Conservation (phyloP, 1,140 invertebrate genomes). For the Pectinophora gossypiella region DNA sequence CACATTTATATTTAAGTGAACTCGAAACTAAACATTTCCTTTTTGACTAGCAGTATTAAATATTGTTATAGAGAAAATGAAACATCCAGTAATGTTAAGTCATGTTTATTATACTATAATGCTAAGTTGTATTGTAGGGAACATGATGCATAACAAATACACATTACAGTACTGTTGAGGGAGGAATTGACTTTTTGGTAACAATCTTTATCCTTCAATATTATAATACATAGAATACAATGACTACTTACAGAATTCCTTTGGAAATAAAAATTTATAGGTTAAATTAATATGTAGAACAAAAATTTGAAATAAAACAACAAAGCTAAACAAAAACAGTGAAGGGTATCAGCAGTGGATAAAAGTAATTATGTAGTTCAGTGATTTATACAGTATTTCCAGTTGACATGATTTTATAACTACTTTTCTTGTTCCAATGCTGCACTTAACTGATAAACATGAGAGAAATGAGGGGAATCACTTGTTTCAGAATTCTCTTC, state of each 20-base stretch:
- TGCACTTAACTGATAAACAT: too few species aligned
- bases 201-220: conserved; percentile 23
- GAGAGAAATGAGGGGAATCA: too few species aligned
- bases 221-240: conserved; percentile 15
- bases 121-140: conserved; percentile 60
- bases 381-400: not conserved
- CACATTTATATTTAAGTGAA: too few species aligned
- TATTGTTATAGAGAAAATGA: too few species aligned
- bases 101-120: conserved; percentile 64
- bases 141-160: conserved; percentile 55
- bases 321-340: conserved; percentile 5
- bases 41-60: too few species aligned
- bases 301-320: conserved; percentile 21
- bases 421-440: not conserved
- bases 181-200: conserved; percentile 61
- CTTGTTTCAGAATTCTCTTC: too few species aligned
- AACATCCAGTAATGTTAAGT: conserved; percentile 45
- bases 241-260: conserved; percentile 19
- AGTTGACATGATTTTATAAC: not conserved
- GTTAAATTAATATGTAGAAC: conserved; percentile 9
- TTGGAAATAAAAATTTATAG: conserved; percentile 11
- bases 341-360: not conserved
- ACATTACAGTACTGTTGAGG: conserved; percentile 33
- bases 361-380: not conserved
- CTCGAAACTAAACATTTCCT: too few species aligned